Base-by-base conservation (phyloP, 2,888 invertebrate species). In the Acrobasis consociella region DNA sequence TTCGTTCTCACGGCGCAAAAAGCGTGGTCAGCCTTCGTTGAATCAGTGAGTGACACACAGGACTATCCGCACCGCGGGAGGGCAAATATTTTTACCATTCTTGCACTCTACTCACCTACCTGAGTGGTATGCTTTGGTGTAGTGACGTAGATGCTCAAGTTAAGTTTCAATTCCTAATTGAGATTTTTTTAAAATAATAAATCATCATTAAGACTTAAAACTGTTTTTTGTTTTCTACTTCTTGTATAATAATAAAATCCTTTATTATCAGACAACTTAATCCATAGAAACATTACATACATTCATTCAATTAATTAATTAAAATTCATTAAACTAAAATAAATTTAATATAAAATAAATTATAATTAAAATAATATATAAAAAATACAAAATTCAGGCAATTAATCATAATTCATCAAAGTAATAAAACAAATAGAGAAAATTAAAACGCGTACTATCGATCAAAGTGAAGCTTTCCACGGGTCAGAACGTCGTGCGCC, bases 1-100 rank as follows among this genome's bases (percentile, higher is more conserved):
- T 62, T 63, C 62, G 58, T 67, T 69, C 69, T 66, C 67, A 69
- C 66, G 68, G 63, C 70, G 77, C 78, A 78, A 82, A 79, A 77
- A 78, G 67, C 64, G 60, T 71, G 73, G 73, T 71, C 73, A 71
- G 63, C 69, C 66, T 70, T 70, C 72, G 73, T 73, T 72, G 74
- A 72, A 53, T 60, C 75, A 73, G 75, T 85, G 88, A 91, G 88
- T 90, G 90, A 90, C 89, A 84, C 77, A 76, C 79, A 77, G 77
- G 78, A 50, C 42, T 77, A 76, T 73, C 75, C 73, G 69, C 87
- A 49, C 89, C 68, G 76, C 88, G 77, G 89, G 90, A 77, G 83
- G 71, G 77, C 72, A 69, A 71, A 80, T 81, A 82, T 85, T 85
- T 86, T 86, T 84, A 82, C 81, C 83, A 84, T 86, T 85, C 85